Base-by-base conservation (phyloP, 2,797 vertebrate genomes). In the Chelmon rostratus region DNA sequence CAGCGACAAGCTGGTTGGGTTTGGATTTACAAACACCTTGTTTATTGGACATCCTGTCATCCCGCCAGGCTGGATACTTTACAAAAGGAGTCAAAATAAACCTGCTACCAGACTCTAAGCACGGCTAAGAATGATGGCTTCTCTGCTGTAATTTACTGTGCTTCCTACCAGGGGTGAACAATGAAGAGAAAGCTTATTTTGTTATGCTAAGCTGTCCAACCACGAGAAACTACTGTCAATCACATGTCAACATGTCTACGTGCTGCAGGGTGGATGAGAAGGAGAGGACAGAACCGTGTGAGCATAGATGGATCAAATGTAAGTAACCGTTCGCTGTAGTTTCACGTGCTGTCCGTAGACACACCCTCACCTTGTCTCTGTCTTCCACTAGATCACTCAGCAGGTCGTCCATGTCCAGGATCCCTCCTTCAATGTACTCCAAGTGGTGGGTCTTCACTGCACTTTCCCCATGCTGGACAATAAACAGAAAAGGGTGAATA, bases 321-420 rank as follows among this genome's bases (percentile, higher is more conserved):
- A 5, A 53, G 18, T 5, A 1, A 44, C 73, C 13, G 9, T 35
- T 35, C 16, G 6, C 46, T 56, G 19, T 7, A 19, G 8, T 9
- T 47, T 12, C 2, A 31, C 31, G 31, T 4, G 2, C 5, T 3
- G 42, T 28, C 4, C 6, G 54, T 13, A 0, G n/a, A 13, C 0
- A 5, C 15, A 2, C 75, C 59, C 85, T 96, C 95, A 99, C 98
- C 97, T 97, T 98, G 89, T 99, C 97, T 93, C 96, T 94, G 95
- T 99, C 98, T 84, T 99, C 98, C 84, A 98, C 95, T 19, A 99
- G 96, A 92, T 99, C 98, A 66, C 88, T 92, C 86, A 99, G 93
- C 83, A 97, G 82, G 88, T 99, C 98, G 89, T 99, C 97, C 85
- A 96, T 96, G 93, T 99, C 97, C 92, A 99, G 91, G 85, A 99